Conservation (phyloP, 2,888 invertebrate species). For the Drosophila kuntzei region DNA sequence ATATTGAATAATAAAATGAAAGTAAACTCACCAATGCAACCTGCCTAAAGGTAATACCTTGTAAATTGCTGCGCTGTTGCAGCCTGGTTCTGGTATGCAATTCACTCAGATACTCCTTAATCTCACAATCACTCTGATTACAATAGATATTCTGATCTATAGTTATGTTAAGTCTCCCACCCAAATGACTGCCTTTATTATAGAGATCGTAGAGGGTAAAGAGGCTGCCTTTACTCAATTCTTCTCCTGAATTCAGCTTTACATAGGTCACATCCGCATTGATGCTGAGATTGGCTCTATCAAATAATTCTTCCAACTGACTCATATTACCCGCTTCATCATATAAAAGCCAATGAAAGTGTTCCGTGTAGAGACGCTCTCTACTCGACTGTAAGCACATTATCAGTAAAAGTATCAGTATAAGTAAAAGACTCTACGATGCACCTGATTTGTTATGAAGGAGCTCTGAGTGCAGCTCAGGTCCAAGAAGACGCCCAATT, state of each 20-base stretch:
- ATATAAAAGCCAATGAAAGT: constrained; percentile 79
- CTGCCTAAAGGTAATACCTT: constrained; percentile 77
- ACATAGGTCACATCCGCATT: constrained; percentile 80
- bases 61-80: constrained; percentile 75
- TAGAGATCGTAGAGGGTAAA: constrained; percentile 82
- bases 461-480: constrained; percentile 67
- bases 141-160: constrained; percentile 74
- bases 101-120: constrained; percentile 63
- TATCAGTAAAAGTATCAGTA: neutral
- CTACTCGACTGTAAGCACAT: constrained; percentile 69
- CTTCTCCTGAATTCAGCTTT: constrained; percentile 1
- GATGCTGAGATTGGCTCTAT: constrained; percentile 72
- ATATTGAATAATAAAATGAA: neutral
- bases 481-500: constrained; percentile 79
- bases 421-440: neutral
- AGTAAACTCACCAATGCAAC: constrained; percentile 71
- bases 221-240: neutral
- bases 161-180: constrained; percentile 83
- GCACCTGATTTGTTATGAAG: constrained; percentile 71
- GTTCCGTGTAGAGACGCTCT: constrained; percentile 62
- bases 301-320: constrained; percentile 59
- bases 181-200: constrained; percentile 82
- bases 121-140: constrained; percentile 50
- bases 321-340: constrained; percentile 57
- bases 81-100: constrained; percentile 65